A percentile compares a stretch with the other conserved stretches of the same genome.
Evolutionary conservation across 2,797 vertebrate species (phyloP).

Genomic region (Danio tinwini): DNA sequence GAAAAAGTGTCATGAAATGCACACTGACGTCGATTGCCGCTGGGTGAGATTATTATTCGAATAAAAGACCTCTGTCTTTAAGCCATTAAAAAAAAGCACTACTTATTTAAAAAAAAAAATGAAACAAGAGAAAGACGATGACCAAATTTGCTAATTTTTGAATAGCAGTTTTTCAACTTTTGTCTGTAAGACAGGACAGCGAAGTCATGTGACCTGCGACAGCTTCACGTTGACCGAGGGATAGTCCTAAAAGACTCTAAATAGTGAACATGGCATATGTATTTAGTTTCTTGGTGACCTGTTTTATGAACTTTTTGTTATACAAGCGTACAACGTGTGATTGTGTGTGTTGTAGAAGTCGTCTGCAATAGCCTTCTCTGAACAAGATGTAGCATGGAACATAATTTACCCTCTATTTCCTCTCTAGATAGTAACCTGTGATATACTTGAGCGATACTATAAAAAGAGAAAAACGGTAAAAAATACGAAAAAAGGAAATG

Average conservation of each 20-base stretch:
- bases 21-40: slow-evolving; percentile 98
- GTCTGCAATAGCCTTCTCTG: slow-evolving; percentile 90
- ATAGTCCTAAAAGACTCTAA: slow-evolving; percentile 99
- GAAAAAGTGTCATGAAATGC: slow-evolving; percentile 90
- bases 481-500: slow-evolving; percentile 59
- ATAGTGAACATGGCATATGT: slow-evolving; percentile 86
- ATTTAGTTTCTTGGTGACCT: slow-evolving; percentile 88
- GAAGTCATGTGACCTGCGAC: slow-evolving; percentile 77
- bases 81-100: slow-evolving; percentile 97
- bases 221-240: slow-evolving; percentile 81
- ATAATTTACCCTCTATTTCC: slow-evolving; percentile 77
- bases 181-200: slow-evolving; percentile 91
- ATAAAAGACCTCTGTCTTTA: slow-evolving; percentile 89
- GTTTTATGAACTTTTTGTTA: slow-evolving; percentile 86
- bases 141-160: slow-evolving; percentile 91
- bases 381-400: slow-evolving; percentile 87
- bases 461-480: slow-evolving; percentile 77
- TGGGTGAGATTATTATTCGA: slow-evolving; percentile 94
- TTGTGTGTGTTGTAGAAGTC: slow-evolving; percentile 89
- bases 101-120: slow-evolving; percentile 82
- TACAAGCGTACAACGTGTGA: slow-evolving; percentile 84
- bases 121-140: slow-evolving; percentile 78
- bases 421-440: slow-evolving; percentile 76
- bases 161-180: slow-evolving; percentile 82
- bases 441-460: slow-evolving; percentile 76